These are phyloP conservation scores for Diaperis boleti DNA, from an alignment of 2,888 invertebrate species.

Conservation along the genomic window DNA sequence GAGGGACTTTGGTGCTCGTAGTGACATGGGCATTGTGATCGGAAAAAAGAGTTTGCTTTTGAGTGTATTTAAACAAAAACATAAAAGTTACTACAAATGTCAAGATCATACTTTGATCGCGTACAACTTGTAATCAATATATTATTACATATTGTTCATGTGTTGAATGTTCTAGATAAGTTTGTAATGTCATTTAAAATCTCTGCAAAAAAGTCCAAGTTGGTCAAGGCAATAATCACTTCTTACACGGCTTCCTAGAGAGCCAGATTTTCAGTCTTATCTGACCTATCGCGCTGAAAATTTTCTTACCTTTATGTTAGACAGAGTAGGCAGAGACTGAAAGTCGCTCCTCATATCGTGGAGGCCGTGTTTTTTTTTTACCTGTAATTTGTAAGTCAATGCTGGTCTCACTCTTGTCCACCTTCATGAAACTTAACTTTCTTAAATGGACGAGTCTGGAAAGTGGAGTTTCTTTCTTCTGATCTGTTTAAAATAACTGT, in stretches of 20 bases:
- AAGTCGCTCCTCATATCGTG: too few relatives aligned
- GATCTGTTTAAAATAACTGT: too few relatives aligned
- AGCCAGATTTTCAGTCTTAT: too few relatives aligned
- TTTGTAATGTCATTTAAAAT: constrained; percentile 51
- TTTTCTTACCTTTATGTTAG: too few relatives aligned
- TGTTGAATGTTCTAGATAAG: constrained; percentile 41
- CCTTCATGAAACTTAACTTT: constrained; percentile 45
- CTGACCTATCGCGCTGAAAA: too few relatives aligned
- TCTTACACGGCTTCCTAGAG: too few relatives aligned
- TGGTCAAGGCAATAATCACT: too few relatives aligned
- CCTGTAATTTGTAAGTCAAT: constrained; percentile 52
- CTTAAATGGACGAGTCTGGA: constrained; percentile 46
- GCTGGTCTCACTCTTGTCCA: constrained; percentile 36
- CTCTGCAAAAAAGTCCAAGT: constrained; percentile 45
- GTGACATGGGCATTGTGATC: constrained; percentile 50
- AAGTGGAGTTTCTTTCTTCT: constrained; percentile 45
- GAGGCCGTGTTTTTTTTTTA: too few relatives aligned
- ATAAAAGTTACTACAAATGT: constrained; percentile 47
- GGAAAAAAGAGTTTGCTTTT: constrained; percentile 59
- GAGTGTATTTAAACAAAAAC: constrained; percentile 53
- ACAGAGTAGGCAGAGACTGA: too few relatives aligned
- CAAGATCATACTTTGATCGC: constrained; percentile 56
- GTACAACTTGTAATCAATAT: constrained; percentile 59
- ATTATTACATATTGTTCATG: constrained; percentile 28
- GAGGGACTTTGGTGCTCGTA: constrained; percentile 42